Evolutionary conservation across 2,797 vertebrate species (phyloP), one percentile per base, ranked within the genome.

Genomic region (Buceros bicornis): DNA sequence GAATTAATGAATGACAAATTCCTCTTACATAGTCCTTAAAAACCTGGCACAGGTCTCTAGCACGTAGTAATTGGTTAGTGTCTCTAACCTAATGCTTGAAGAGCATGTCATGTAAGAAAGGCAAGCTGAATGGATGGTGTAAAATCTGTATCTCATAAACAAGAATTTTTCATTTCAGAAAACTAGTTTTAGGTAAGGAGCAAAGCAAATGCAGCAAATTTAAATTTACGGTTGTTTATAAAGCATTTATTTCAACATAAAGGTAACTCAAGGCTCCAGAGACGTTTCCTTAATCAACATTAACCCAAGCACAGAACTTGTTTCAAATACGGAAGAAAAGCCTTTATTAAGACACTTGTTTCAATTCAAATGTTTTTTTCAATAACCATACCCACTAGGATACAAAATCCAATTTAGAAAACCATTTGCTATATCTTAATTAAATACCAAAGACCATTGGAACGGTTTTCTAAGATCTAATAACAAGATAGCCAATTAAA

Each of bases 381-480:
- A 82, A 82, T 82, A 94, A 80, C 11, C 48, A 40, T 37, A 80
- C 77, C 71, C 31, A 79, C 11, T 77, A 48, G 53, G 77, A 90
- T 56, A 53, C 8, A 76, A 92, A 92, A 87, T 82, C 90, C 28
- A 92, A 80, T 93, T 84, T 93, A 70, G 45, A 89, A 95, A 82
- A 42, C 42, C 18, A 66, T 94, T 90, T 90, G 66, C 40, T 92
- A 8, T 60, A 67, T 58, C 51, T 94, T 95, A 95, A 94, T 94
- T 87, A 92, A 96, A 89, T 87, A 90, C 5, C 8, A 58, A 66
- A 90, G 66, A 48, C 35, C 0, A 0, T 24, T 72, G n/a, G 22
- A 81, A 71, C 5, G 37, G 45, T 83, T 89, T 67, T 81, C 53
- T 88, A 37, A 73, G n/a, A 67, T 77, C 18, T 79, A 92, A 87